phyloP scores from a whole-genome alignment of 2,797 vertebrate species.

The Anguilla pacifica region DNA sequence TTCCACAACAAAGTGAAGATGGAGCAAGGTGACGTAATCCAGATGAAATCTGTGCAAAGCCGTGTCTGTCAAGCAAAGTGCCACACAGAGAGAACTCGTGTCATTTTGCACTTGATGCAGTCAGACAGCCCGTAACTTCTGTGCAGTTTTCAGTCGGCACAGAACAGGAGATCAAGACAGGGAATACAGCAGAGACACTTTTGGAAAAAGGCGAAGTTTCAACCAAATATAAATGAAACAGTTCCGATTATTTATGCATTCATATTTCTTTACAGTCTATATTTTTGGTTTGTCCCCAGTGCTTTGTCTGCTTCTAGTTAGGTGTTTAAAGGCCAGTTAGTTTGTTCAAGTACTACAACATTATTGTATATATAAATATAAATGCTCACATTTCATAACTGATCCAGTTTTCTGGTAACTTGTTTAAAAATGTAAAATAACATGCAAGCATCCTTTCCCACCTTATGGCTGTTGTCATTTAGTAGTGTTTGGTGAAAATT shows the following conservation, averaged over 20 bases:
- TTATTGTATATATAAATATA: neutral
- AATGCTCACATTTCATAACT: neutral
- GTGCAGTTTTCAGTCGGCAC: slow-evolving; percentile 5
- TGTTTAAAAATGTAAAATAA: neutral
- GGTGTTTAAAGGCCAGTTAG: slow-evolving; percentile 2
- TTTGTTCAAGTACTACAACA: neutral
- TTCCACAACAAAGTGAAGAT: neutral
- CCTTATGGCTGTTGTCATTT: neutral
- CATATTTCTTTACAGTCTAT: slow-evolving; percentile 8
- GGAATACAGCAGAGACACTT: slow-evolving; percentile 8
- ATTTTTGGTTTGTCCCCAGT: slow-evolving; percentile 6
- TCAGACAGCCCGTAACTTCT: slow-evolving; percentile 5
- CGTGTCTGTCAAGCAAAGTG: neutral
- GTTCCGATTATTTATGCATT: slow-evolving; percentile 4
- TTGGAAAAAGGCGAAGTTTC: slow-evolving; percentile 8
- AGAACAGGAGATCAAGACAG: slow-evolving; percentile 3
- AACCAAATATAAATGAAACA: slow-evolving; percentile 1
- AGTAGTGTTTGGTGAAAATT: neutral
- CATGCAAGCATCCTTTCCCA: neutral
- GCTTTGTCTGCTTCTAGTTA: neutral
- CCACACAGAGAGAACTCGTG: neutral
- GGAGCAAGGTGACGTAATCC: slow-evolving; percentile 10
- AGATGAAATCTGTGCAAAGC: slow-evolving; percentile 12
- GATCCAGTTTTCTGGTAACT: slow-evolving; percentile 9
- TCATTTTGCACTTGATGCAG: neutral